Base-by-base conservation (phyloP, 2,888 invertebrate genomes). In the Andrena bucephala region DNA sequence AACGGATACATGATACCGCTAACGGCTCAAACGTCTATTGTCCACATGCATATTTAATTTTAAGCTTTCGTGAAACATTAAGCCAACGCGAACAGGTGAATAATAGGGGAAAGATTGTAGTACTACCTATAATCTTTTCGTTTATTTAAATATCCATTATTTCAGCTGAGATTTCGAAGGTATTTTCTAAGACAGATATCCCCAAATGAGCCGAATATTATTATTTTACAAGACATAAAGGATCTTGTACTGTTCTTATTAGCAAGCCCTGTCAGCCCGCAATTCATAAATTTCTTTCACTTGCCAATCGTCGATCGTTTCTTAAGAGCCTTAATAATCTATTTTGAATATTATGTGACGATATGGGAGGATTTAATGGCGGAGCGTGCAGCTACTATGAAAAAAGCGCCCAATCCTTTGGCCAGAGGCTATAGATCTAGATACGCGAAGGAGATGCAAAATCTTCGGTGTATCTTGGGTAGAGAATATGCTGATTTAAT, bases 281-380 rank as follows among this genome's bases (percentile, higher is more conserved):
- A 95, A 91, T 95, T 96, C 87, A 95, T 96, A 85, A 94, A 95
- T 82, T 95, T 95, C 90, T 94, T 96, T 82, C 95, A 96, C 91
- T 94, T 94, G 48, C 94, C 95, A 65, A 94, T 95, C 33, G 95
- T 95, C 60, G 96, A 96, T 91, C 94, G 95, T 89, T 96, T 96
- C 91, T 93, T 96, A 77, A 94, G 96, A 83, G 95, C 96, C n/a
- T 93, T 96, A 72, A 95, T 96, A 74, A 91, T 96, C 68, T 96
- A 95, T 90, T 95, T 96, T 87, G 96, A 95, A 90, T 96, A 95
- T 92, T 96, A 95, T 92, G 94, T 96, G 86, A 95, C 96, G 94
- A 96, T 95, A 84, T 95, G 95, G 94, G 95, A 95, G 62, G 94
- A 95, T 92, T 94, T 96, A 94, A 91, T 95, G 57, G 85, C 90